Conservation (phyloP, 2,888 invertebrate genomes). For the Auanema freiburgensis region DNA sequence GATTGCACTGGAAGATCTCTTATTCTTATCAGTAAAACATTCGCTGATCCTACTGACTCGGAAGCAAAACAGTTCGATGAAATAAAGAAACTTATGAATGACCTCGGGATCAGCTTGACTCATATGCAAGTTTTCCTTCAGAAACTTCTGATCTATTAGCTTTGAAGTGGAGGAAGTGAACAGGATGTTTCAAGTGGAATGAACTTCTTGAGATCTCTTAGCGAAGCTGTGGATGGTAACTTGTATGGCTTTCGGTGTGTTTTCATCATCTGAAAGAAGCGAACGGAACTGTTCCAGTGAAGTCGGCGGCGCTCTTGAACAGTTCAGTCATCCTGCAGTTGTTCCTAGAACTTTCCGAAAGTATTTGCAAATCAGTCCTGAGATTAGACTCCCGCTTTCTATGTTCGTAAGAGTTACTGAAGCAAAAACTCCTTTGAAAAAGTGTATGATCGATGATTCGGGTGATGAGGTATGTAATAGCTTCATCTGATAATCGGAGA, state of each 20-base stretch:
- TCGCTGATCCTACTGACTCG: too few species aligned
- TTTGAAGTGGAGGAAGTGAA: too few species aligned
- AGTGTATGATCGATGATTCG: conserved; percentile 15
- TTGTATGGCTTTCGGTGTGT: neutral
- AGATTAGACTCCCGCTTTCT: conserved; percentile 26
- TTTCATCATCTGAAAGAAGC: neutral
- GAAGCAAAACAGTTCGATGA: too few species aligned
- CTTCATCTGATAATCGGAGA: too few species aligned
- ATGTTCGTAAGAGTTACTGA: conserved; percentile 26
- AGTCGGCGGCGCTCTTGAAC: conserved; percentile 6
- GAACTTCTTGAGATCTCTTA: neutral
- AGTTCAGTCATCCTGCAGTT: conserved; percentile 11
- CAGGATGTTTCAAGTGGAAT: too few species aligned
- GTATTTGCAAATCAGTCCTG: conserved; percentile 28
- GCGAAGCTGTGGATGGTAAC: neutral
- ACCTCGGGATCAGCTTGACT: too few species aligned
- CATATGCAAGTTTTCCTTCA: too few species aligned
- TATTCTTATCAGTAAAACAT: too few species aligned
- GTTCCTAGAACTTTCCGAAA: conserved; percentile 12
- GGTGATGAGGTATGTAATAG: conserved; percentile 14
- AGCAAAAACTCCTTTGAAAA: conserved; percentile 25
- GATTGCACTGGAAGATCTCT: too few species aligned
- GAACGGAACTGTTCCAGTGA: neutral
- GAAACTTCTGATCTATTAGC: too few species aligned
- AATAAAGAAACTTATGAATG: too few species aligned